Evolutionary conservation across 2,888 invertebrate species (phyloP).

Genomic region (Tiphia femorata): DNA sequence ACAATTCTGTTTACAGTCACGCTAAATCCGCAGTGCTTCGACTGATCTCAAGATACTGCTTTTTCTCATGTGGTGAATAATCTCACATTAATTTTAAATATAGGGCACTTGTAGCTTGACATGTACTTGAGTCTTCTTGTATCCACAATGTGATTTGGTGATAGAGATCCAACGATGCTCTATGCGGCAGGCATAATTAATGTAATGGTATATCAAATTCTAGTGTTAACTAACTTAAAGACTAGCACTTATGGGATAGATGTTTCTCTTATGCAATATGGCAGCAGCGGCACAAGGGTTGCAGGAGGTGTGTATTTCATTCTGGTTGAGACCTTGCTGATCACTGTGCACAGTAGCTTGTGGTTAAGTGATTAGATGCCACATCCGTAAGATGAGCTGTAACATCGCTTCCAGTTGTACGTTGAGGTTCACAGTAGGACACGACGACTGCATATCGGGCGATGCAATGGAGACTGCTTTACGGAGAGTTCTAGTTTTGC

Average conservation of each 20-base stretch:
- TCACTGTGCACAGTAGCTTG: conserved; percentile 15
- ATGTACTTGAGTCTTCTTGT: conserved; percentile 43
- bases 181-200: conserved; percentile 66
- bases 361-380: conserved; percentile 23
- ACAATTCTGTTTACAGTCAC: conserved; percentile 5
- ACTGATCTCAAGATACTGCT: conserved; percentile 24
- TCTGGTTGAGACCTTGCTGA: conserved; percentile 28
- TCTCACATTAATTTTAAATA: conserved; percentile 20
- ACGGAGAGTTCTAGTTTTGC: conserved; percentile 20
- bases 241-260: conserved; percentile 57
- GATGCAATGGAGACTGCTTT: conserved; percentile 19
- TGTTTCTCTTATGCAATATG: conserved; percentile 30
- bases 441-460: conserved; percentile 17
- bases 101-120: conserved; percentile 28
- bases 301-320: conserved; percentile 22
- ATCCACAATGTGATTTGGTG: conserved; percentile 40
- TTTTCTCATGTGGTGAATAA: conserved; percentile 17
- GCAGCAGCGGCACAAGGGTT: conserved; percentile 1
- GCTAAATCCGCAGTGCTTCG: conserved; percentile 21
- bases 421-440: conserved; percentile 19
- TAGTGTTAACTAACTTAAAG: conserved; percentile 65
- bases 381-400: conserved; percentile 21
- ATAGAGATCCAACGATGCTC: conserved; percentile 65
- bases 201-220: conserved; percentile 63
- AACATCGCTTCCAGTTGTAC: conserved; percentile 27